Conservation (phyloP, 2,888 invertebrate species). For the Schizotus pectinicornis region DNA sequence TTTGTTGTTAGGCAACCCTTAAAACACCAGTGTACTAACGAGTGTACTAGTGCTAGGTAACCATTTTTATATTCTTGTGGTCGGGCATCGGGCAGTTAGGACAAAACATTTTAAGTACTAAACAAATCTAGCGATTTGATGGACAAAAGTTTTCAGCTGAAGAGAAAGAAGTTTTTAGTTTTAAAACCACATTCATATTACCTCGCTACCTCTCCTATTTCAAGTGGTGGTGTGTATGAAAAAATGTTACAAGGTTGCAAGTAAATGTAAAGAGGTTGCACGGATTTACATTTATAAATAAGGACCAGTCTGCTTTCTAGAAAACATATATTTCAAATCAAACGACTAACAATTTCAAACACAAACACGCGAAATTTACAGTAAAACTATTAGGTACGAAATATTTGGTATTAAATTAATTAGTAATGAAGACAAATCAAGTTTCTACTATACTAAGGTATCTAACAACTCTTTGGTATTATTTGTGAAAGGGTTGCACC, state of each 20-base stretch:
- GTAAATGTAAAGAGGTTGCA: too few species aligned
- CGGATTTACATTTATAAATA: not conserved
- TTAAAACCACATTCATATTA: too few species aligned
- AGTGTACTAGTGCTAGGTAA: too few species aligned
- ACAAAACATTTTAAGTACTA: too few species aligned
- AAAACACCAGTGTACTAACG: not conserved
- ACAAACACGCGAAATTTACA: conserved; percentile 10
- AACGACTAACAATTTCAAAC: conserved; percentile 27
- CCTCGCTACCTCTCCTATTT: too few species aligned
- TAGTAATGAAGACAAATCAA: conserved; percentile 3
- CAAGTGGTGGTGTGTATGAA: too few species aligned
- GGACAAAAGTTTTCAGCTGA: too few species aligned
- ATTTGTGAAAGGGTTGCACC: conserved; percentile 44
- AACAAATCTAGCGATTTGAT: too few species aligned
- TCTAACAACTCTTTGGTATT: conserved; percentile 60
- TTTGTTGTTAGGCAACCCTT: not conserved
- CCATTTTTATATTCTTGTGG: too few species aligned
- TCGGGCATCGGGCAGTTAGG: too few species aligned
- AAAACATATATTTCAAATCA: conserved; percentile 24
- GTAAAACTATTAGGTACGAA: conserved; percentile 53
- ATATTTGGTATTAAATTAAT: conserved; percentile 57
- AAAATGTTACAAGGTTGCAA: not conserved
- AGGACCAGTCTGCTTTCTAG: not conserved
- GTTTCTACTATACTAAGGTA: conserved; percentile 55
- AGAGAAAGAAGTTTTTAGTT: too few species aligned